Conservation (phyloP, 2,888 invertebrate genomes). For the Trachelus iudaicus region DNA sequence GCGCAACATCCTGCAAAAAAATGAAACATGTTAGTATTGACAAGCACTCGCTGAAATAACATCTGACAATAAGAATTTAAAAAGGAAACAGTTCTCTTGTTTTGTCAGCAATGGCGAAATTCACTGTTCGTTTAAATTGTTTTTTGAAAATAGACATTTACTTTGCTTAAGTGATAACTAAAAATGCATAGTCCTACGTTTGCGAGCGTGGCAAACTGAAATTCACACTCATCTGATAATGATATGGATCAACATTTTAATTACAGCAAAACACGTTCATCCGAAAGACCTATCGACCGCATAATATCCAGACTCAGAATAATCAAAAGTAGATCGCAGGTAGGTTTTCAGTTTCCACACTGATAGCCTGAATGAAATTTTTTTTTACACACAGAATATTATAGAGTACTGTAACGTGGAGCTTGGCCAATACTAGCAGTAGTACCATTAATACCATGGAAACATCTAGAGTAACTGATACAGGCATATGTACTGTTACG, state of each 20-base stretch:
- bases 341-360: background rate
- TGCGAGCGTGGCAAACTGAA: background rate
- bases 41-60: background rate
- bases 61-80: constrained; percentile 1
- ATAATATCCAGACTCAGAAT: constrained; percentile 33
- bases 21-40: constrained; percentile 12
- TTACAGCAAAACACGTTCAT: constrained; percentile 18
- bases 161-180: background rate
- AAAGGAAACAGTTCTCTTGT: constrained; percentile 21
- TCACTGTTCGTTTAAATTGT: background rate
- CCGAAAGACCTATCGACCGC: constrained; percentile 24
- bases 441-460: background rate
- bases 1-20: constrained; percentile 74
- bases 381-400: background rate
- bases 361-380: background rate
- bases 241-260: constrained; percentile 28
- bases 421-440: background rate
- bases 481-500: background rate
- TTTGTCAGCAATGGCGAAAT: constrained; percentile 22
- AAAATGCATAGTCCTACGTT: constrained; percentile 5
- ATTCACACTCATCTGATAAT: constrained; percentile 12
- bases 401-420: background rate
- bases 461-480: constrained; percentile 3
- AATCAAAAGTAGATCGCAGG: constrained; percentile 26
- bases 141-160: background rate